phyloP scores from a whole-genome alignment of 2,797 vertebrate species.

The Coranthus polyacanthus region DNA sequence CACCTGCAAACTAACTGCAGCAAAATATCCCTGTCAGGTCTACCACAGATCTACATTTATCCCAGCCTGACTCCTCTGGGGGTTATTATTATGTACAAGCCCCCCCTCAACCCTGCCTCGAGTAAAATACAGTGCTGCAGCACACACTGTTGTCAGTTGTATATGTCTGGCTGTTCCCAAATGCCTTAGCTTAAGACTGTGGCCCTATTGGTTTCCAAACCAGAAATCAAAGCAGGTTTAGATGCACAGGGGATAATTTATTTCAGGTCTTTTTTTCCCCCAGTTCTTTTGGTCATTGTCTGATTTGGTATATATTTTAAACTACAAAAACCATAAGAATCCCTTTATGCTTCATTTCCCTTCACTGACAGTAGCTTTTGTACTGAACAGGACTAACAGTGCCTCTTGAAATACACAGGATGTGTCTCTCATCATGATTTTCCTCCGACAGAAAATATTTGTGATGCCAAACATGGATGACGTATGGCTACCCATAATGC shows the following conservation, averaged over 20 bases:
- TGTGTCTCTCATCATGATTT: conserved; percentile 19
- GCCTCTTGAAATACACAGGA: background rate
- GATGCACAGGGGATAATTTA: background rate
- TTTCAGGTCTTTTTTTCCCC: background rate
- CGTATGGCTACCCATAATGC: conserved; percentile 97
- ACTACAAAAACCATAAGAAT: no score
- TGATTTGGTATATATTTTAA: conserved; percentile 2
- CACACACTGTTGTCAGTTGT: conserved; percentile 41
- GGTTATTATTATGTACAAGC: conserved; percentile 48
- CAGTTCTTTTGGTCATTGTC: conserved; percentile 4
- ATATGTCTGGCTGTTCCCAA: conserved; percentile 37
- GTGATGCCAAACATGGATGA: conserved; percentile 99
- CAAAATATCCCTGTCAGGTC: conserved; percentile 40
- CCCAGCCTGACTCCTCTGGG: conserved; percentile 39
- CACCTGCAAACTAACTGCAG: conserved; percentile 53
- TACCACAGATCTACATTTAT: conserved; percentile 62
- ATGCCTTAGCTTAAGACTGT: background rate
- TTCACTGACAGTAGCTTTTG: background rate
- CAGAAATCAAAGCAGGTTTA: background rate
- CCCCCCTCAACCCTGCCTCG: conserved; percentile 7
- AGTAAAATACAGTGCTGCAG: conserved; percentile 51
- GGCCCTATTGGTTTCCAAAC: conserved; percentile 7
- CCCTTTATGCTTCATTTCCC: background rate
- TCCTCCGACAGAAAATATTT: conserved; percentile 94
- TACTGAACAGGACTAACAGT: background rate